Evolutionary conservation across 2,113 vertebrate genomes (phyloP).

Genomic region (Paradoxurus hermaphroditus): DNA sequence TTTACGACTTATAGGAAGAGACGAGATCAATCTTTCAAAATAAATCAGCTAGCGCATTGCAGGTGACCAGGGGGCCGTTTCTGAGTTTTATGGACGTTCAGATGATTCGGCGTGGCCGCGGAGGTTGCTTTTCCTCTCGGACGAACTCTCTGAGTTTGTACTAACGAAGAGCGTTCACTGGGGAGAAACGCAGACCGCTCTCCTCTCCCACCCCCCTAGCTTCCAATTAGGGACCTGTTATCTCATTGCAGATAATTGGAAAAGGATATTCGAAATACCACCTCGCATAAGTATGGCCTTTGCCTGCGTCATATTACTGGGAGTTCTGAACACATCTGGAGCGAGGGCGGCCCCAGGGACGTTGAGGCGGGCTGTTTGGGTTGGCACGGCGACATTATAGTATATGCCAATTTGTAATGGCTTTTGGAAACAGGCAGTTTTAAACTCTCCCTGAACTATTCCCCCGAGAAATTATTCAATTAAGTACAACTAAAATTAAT

Average conservation of each 20-base stretch:
- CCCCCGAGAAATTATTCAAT: slow-evolving; percentile 92
- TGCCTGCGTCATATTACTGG: slow-evolving; percentile 87
- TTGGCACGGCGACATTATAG: slow-evolving; percentile 86
- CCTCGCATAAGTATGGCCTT: slow-evolving; percentile 86
- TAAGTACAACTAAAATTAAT: slow-evolving; percentile 91
- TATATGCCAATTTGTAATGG: slow-evolving; percentile 93
- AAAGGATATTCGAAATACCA: slow-evolving; percentile 75
- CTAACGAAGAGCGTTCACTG: slow-evolving; percentile 47
- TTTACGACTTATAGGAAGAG: not conserved
- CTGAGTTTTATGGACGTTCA: slow-evolving; percentile 25
- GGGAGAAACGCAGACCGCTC: slow-evolving; percentile 54
- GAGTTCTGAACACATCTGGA: slow-evolving; percentile 87
- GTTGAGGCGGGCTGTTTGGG: slow-evolving; percentile 87
- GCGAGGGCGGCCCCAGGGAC: slow-evolving; percentile 88
- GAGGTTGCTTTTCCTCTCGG: not conserved
- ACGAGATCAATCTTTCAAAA: slow-evolving; percentile 37
- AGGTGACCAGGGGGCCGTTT: not conserved
- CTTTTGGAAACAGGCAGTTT: slow-evolving; percentile 86
- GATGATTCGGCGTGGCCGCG: slow-evolving; percentile 3
- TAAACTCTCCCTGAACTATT: slow-evolving; percentile 84
- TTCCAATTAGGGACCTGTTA: slow-evolving; percentile 75
- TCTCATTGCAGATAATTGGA: slow-evolving; percentile 78
- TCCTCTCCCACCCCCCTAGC: slow-evolving; percentile 27
- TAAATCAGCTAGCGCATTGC: slow-evolving; percentile 27
- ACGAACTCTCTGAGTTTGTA: slow-evolving; percentile 8